A percentile compares a stretch with the other conserved stretches of the same genome.
Evolutionary conservation across 2,797 vertebrate species (phyloP).

Genomic region (Margarornis squamiger): DNA sequence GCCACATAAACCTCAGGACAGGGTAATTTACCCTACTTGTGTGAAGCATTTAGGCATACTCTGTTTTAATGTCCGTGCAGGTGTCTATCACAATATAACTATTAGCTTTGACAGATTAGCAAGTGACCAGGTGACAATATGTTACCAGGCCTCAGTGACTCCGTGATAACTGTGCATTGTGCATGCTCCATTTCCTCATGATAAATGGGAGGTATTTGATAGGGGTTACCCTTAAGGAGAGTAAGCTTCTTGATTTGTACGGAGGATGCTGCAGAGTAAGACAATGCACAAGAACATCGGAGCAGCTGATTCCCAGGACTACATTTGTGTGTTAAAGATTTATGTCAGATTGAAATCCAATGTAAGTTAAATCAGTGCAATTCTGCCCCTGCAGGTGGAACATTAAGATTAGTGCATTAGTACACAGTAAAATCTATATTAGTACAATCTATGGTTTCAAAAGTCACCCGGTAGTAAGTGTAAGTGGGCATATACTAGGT

Average conservation of each 20-base stretch:
- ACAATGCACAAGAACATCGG: accelerated
- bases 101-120: constrained; percentile 16
- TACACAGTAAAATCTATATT: background rate
- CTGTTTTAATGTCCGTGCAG: background rate
- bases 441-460: background rate
- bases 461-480: background rate
- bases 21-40: background rate
- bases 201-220: constrained; percentile 8
- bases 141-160: constrained; percentile 2
- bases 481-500: background rate
- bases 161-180: constrained; percentile 14
- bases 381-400: background rate
- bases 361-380: background rate
- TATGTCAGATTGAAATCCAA: background rate
- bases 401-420: background rate
- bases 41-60: background rate
- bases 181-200: constrained; percentile 27
- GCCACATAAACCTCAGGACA: background rate
- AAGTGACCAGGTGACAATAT: background rate
- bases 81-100: background rate
- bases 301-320: background rate
- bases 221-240: background rate
- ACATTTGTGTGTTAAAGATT: background rate
- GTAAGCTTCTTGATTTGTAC: background rate
- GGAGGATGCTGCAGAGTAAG: background rate